Base-by-base conservation (phyloP, 1,140 invertebrate species). In the Drosophila novamexicana region DNA sequence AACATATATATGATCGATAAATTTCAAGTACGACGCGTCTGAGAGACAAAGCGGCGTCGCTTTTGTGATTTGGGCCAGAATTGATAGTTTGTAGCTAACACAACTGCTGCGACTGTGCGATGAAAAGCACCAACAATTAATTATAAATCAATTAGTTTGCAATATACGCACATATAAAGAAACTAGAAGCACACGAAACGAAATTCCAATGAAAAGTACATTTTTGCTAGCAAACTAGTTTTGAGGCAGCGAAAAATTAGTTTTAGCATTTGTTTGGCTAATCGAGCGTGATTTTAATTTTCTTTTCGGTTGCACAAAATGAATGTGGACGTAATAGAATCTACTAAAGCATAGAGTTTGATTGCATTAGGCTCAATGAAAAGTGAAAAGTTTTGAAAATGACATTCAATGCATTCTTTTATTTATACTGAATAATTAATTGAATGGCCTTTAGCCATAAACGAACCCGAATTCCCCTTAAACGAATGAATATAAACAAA, bases 11-110 rank as follows among this genome's bases (percentile, higher is more conserved):
- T n/a, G 49, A 32, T 49, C 1, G 7, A 52, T 53, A 42, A 52
- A 1, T 36, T 59, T 67, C 44, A 67, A 67, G 54, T 50, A 52
- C 47, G 8, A 42, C 29, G 1, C 47, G 14, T 67, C 65, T 67
- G 36, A 53, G 22, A 64, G 49, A 53, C 39, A 53, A 34, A 32
- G 4, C n/a, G 22, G 37, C 22, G 34, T 6, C 57, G 6, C 2
- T 10, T 47, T 7, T 5, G 32, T 61, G 14, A 18, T 47, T 47
- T 47, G 45, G 45, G 45, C 45, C 12, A 57, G 18, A 57, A 12
- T 42, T 42, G 12, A 36, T 45, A 29, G 12, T 14, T 6, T 29
- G 1, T 37, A 5, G 18, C n/a, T 22, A 49, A 12, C 7, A 8
- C 14, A 9, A 39, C 0, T 7, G n/a, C 10, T 42, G 12, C 4